Evolutionary conservation across 2,888 invertebrate species (phyloP).

Genomic region (Apamea sordens): DNA sequence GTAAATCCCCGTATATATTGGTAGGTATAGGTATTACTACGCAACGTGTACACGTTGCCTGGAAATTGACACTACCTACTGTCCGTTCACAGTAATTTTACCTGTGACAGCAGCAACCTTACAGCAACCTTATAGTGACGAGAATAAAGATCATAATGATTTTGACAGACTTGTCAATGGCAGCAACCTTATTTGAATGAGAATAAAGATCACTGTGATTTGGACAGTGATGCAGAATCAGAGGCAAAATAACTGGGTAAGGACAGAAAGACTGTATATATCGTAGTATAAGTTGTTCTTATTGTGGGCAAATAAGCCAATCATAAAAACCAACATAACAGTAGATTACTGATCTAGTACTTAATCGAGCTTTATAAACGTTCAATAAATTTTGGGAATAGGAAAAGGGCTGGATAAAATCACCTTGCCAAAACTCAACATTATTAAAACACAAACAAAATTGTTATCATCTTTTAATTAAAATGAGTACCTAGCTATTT

Average conservation of each 20-base stretch:
- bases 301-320: not conserved
- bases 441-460: not conserved
- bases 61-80: not conserved
- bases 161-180: too few relatives aligned
- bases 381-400: not conserved
- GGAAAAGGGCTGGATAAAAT: not conserved
- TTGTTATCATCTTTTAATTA: not conserved
- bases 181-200: not conserved
- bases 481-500: not conserved
- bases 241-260: too few relatives aligned
- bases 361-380: not conserved
- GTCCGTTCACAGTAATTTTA: not conserved
- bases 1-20: slow-evolving; percentile 16
- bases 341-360: not conserved
- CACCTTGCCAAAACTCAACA: not conserved
- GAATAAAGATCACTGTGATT: too few relatives aligned
- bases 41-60: not conserved
- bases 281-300: not conserved
- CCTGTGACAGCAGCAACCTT: not conserved
- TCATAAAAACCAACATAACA: not conserved
- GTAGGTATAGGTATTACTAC: not conserved
- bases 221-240: too few relatives aligned
- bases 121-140: not conserved
- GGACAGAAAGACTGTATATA: too few relatives aligned
- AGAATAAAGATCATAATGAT: too few relatives aligned